Conservation (phyloP, 2,113 vertebrate genomes). For the Cinclus cinclus region DNA sequence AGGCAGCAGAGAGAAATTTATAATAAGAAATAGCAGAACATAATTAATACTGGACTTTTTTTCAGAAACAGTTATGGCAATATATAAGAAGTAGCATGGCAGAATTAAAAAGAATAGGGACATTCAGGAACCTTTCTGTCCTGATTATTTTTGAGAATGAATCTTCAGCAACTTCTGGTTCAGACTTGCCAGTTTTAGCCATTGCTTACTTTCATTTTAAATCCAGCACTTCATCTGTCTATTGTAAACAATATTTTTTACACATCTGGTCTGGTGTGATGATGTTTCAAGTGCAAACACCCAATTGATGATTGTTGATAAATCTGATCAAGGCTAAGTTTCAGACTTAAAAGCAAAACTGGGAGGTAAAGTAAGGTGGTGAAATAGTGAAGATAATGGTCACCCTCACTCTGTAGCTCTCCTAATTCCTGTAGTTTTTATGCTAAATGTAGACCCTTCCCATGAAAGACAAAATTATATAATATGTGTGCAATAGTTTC, state of each 20-base stretch:
- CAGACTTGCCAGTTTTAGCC: not conserved
- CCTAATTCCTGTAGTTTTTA: not conserved
- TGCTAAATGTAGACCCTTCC: not conserved
- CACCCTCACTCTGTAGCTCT: not conserved
- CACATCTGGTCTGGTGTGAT: not conserved
- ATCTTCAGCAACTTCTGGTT: not conserved
- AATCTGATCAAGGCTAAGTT: not conserved
- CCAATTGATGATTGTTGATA: accelerated
- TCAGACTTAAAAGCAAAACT: not conserved
- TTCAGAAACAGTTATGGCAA: not conserved
- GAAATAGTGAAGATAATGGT: not conserved
- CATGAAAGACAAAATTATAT: not conserved
- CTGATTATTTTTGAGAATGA: not conserved
- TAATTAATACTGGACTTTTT: not conserved
- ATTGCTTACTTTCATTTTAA: not conserved
- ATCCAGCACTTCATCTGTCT: not conserved
- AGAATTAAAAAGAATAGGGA: not conserved
- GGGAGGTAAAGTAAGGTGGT: not conserved
- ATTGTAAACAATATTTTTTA: not conserved
- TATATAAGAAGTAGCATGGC: not conserved
- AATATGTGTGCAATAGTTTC: not conserved
- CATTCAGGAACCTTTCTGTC: not conserved
- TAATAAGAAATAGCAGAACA: not conserved
- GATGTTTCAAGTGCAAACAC: not conserved
- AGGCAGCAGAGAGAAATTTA: not conserved